These are phyloP conservation scores for Holocentrus rufus DNA, from an alignment of 2,797 vertebrate species.

Conservation along the genomic window DNA sequence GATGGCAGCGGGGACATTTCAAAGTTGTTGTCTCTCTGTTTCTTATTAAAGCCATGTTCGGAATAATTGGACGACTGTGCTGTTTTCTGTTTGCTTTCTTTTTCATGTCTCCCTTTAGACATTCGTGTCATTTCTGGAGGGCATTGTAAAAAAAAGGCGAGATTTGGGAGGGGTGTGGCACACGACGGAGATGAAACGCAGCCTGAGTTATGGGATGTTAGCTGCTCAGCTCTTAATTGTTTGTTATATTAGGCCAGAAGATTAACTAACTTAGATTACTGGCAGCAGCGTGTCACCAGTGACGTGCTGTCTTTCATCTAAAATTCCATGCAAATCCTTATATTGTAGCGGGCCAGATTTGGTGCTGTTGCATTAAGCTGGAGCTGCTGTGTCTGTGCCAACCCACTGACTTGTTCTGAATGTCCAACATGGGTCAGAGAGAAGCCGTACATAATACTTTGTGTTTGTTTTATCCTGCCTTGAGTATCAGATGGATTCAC, in stretches of 20 bases:
- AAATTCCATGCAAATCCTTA: too few relatives aligned
- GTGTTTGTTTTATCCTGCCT: not conserved
- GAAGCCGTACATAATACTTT: not conserved
- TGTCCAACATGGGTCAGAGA: not conserved
- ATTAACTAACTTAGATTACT: slow-evolving; percentile 7
- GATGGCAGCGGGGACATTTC: slow-evolving; percentile 67
- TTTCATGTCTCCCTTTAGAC: slow-evolving; percentile 60
- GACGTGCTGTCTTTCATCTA: not conserved
- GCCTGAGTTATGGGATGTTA: slow-evolving; percentile 56
- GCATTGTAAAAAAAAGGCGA: slow-evolving; percentile 38
- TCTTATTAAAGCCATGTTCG: slow-evolving; percentile 67
- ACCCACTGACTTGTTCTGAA: not conserved
- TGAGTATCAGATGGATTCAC: not conserved
- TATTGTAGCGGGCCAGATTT: too few relatives aligned
- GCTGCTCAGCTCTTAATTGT: slow-evolving; percentile 47
- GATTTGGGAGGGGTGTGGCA: slow-evolving; percentile 53
- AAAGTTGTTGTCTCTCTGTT: slow-evolving; percentile 69
- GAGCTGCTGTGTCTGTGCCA: not conserved
- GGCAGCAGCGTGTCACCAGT: slow-evolving; percentile 9
- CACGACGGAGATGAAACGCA: slow-evolving; percentile 41
- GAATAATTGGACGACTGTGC: slow-evolving; percentile 56
- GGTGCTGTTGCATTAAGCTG: not conserved
- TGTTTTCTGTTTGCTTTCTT: slow-evolving; percentile 70
- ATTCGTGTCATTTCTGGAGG: slow-evolving; percentile 67
- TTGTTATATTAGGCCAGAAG: slow-evolving; percentile 32